Base-by-base conservation (phyloP, 2,113 vertebrate genomes). In the Phoenicopterus ruber region DNA sequence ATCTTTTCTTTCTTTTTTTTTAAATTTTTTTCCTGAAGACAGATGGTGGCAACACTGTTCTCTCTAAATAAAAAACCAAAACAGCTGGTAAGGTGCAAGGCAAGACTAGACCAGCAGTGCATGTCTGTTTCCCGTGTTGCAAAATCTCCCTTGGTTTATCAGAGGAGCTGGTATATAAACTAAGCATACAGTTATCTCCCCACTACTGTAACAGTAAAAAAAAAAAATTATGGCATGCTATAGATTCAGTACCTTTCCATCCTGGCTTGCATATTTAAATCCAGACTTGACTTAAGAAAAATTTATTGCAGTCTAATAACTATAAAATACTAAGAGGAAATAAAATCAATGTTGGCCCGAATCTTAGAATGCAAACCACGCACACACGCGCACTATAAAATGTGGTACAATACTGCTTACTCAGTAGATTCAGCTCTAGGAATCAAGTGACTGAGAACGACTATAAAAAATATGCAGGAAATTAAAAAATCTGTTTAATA, bases 241-340 rank as follows among this genome's bases (percentile, higher is more conserved):
- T 58, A 92, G 90, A 92, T 83, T 94, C 71, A 83, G 80, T 91
- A 36, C 93, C 91, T 96, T 97, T 96, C 93, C 87, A 6, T 95
- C 87, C 86, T 94, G 96, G 84, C 61, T 91, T 96, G 95, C 93
- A 92, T 98, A 98, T 98, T 97, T 98, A 98, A 98, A 98, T 97
- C 90, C 84, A 79, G 63, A 47, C 52, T 96, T 97, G 82, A 91
- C 54, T 83, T 95, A 94, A 77, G 91, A 89, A 96, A 96, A 97
- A 97, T 90, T 91, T 97, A 97, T 95, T 84, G 90, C 88, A 71
- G 78, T 96, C 97, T 94, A 96, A 94, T 98, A 97, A 95, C 96
- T 90, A 92, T 98, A 96, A 98, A 98, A 97, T 96, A 97, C 92
- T 76, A 91, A 88, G 50, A 87, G 88, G 96, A 97, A 94, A 96